Evolutionary conservation across 2,888 invertebrate species (phyloP).

Genomic region (Alcis repandata): DNA sequence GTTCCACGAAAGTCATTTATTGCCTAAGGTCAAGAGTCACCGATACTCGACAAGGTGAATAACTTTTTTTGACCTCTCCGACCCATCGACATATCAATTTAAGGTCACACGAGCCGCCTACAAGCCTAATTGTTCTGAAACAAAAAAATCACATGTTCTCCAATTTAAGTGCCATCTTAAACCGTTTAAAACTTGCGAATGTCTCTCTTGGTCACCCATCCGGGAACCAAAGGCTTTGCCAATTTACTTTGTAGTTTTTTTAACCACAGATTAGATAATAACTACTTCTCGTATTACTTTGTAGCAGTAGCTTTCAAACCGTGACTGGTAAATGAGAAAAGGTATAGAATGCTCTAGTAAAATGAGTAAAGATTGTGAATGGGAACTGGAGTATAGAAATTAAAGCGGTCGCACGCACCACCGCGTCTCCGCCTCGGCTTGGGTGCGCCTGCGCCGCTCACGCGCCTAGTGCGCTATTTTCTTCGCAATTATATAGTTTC

Average conservation of each 20-base stretch:
- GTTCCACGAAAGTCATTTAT: no score
- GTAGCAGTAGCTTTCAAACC: slow-evolving; percentile 1
- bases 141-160: no score
- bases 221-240: no score
- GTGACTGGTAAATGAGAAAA: slow-evolving; percentile 19
- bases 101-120: no score
- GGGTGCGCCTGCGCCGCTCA: not conserved
- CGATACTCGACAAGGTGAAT: no score
- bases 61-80: no score
- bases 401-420: slow-evolving; percentile 42
- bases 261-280: no score
- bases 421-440: slow-evolving; percentile 30
- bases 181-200: not conserved
- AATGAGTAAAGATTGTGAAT: slow-evolving; percentile 39
- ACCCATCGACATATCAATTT: no score
- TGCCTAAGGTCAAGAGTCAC: no score
- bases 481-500: not conserved
- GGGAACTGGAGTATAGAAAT: slow-evolving; percentile 52
- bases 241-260: not conserved
- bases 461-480: slow-evolving; percentile 2
- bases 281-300: no score
- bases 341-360: slow-evolving; percentile 25
- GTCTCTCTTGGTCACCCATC: not conserved
- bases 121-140: no score
- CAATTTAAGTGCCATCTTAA: no score